Base-by-base conservation (phyloP, 2,113 vertebrate genomes). In the Chauna torquata region DNA sequence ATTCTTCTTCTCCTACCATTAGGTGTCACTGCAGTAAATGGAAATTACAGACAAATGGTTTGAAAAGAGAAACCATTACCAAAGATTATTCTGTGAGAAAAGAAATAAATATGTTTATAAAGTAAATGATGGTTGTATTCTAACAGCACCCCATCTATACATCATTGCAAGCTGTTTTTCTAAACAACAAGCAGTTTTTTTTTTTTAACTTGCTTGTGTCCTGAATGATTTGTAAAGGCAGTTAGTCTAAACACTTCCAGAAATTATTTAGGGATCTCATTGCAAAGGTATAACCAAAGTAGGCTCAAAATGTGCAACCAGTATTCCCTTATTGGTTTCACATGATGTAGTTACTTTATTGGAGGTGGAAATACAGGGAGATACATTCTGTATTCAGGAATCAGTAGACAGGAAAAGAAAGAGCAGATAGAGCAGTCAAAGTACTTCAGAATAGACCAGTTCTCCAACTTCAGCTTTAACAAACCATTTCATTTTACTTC, bases 11-110 rank as follows among this genome's bases (percentile, higher is more conserved):
- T 94, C 64, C 82, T 75, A 92, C 97, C 96, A 86, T 97, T 97
- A 96, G 97, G 96, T 97, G 97, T 97, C 97, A 97, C 96, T 96
- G 96, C 95, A 95, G 95, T 72, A 97, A 97, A 94, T 96, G 81
- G 95, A 96, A 97, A 97, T 95, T 68, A 82, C 89, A 91, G 87
- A 95, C 86, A 95, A 97, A 96, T 71, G 66, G 32, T 78, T 88
- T 93, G 89, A 86, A 96, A 96, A 82, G 91, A 81, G 74, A 40
- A 93, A 70, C 38, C 27, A 36, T 49, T 44, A 49, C 77, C 88
- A 88, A 90, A 95, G 91, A 86, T 84, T 88, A 47, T 86, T 91
- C 79, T 54, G 45, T 38, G 75, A 92, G 58, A 42, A 86, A 62
- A 88, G 1, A 79, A 94, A 84, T 38, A 94, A 59, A 79, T 83